These are phyloP conservation scores for Lateolabrax maculatus DNA, from an alignment of 2,797 vertebrate species.

Conservation along the genomic window DNA sequence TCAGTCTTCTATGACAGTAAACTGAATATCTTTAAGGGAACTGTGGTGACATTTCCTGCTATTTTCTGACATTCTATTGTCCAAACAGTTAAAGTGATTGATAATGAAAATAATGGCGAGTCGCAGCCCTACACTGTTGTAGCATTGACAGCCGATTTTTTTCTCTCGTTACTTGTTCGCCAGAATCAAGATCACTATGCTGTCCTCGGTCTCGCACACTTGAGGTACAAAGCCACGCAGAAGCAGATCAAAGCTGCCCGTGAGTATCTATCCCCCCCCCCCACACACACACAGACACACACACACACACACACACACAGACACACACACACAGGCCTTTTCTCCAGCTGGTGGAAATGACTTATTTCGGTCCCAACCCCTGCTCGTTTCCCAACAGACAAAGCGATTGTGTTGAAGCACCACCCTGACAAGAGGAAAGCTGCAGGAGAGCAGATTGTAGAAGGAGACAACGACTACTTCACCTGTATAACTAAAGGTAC, in stretches of 20 bases:
- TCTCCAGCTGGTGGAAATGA: not conserved
- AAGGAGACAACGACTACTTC: constrained; percentile 96
- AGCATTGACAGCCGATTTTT: too few species aligned
- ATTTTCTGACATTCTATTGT: too few species aligned
- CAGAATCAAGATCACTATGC: constrained; percentile 99
- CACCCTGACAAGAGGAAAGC: constrained; percentile 99
- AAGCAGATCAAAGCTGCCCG: constrained; percentile 99
- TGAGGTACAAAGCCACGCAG: constrained; percentile 97
- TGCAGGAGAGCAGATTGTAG: constrained; percentile 95
- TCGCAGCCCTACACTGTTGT: too few species aligned
- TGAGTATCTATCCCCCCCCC: constrained; percentile 85
- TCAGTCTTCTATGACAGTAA: not conserved
- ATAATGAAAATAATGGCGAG: too few species aligned
- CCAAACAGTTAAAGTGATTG: too few species aligned
- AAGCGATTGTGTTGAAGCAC: constrained; percentile 98
- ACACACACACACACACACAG: too few species aligned
- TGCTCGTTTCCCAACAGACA: constrained; percentile 86
- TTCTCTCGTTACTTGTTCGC: too few species aligned
- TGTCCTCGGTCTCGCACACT: constrained; percentile 91
- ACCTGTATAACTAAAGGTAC: constrained; percentile 89
- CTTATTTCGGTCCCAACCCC: fast-evolving
- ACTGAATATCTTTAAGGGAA: not conserved
- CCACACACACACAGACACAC: too few species aligned
- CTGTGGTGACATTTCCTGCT: not conserved
- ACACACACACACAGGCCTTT: too few species aligned